Evolutionary conservation across 2,888 invertebrate genomes (phyloP), one percentile per base, ranked within the genome.

Genomic region (Tiliacea aurago): DNA sequence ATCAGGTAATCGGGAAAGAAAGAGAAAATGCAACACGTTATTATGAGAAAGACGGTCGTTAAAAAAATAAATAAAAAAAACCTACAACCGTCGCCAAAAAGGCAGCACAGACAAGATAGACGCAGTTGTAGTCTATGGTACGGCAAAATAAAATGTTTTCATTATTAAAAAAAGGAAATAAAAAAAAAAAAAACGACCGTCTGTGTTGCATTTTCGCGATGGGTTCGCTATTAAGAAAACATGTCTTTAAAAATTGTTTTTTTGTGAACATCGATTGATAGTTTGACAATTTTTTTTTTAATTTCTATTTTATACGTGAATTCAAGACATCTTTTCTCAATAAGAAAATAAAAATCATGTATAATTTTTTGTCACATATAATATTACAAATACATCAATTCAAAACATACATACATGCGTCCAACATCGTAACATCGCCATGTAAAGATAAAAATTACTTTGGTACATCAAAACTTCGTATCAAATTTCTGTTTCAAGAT

Each of bases 1-100:
- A 70, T 70, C 85, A 82, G 87, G 87, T 87, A 81, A 95, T 95
- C 95, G 95, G 95, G 94, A 95, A 95, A 95, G 91, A 93, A 92
- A 95, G 90, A 94, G 95, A 96, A 96, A 96, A 96, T 96, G 96
- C 96, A 96, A 96, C 96, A 96, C 96, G 87, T 96, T 95, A 96
- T 88, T 83, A 71, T 80, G 85, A 83, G 59, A 62, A 81, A 84
- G 92, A 93, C 94, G 95, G 95, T 94, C 95, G 93, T 93, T 80
- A 76, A 80, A 83, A 79, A 81, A 83, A 78, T 79, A 75, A 77
- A n/a, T n/a, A n/a, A 83, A 76, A 58, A 64, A 77, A 79, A 77
- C 86, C 84, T 88, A 83, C 85, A 81, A 88, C 89, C 92, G 88
- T 92, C 94, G 95, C 95, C 94, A 93, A 95, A 95, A 96, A 94